Base-by-base conservation (phyloP, 2,888 invertebrate species). In the Sisyra terminalis region DNA sequence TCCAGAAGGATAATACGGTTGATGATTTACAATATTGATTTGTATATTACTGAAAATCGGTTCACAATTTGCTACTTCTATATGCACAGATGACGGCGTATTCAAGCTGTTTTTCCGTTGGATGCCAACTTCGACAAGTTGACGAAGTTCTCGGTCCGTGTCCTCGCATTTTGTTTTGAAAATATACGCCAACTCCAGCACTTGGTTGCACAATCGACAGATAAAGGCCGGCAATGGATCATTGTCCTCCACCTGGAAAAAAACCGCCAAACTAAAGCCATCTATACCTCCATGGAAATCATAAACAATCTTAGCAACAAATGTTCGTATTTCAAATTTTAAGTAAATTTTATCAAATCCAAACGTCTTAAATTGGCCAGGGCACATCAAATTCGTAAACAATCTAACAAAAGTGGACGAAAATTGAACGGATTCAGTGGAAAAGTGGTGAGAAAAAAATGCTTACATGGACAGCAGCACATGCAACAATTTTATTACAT, bases 381-480 rank as follows among this genome's bases (percentile, higher is more conserved):
- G 10, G 29, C 7, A 29, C 7, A 10, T 8, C 7, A 29, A 32
- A 37, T 5, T 16, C 17, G 6, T 11, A 39, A 39, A 24, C 13
- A 18, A 17, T 17, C 18, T 16, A 10, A 24, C 24, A 39, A 18
- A 18, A 18, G 13, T 39, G 15, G 2, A 16, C 11, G 11, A n/a
- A 17, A 8, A 8, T n/a, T n/a, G n/a, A n/a, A 30, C 16, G 14
- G 16, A 34, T 6, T 11, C 32, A 24, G n/a, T n/a, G n/a, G n/a
- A n/a, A n/a, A n/a, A n/a, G n/a, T n/a, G n/a, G n/a, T n/a, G n/a
- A n/a, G n/a, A n/a, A 14, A 29, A 4, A 17, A 5, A 16, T 15
- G 30, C 43, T 17, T 43, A 43, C 43, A 34, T 43, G 10, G 11
- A 43, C 43, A 29, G 43, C 18, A 14, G 37, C 43, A 38, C 43